Evolutionary conservation across 92 coral and sea anemone genomes (phyloP).

Genomic region (Blastomussa wellsi): DNA sequence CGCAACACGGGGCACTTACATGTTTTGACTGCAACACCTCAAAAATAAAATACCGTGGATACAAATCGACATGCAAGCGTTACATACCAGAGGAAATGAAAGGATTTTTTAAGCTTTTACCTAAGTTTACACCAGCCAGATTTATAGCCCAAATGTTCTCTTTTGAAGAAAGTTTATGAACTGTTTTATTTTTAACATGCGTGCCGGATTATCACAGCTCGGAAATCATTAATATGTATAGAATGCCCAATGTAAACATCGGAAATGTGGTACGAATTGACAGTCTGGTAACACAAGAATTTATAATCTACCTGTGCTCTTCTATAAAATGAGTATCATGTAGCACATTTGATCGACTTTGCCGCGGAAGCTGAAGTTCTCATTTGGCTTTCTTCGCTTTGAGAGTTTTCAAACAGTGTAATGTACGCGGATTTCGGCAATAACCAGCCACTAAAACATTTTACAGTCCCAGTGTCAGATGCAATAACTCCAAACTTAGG

Average conservation of each 20-base stretch:
- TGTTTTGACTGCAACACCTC: background rate
- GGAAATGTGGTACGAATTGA: background rate
- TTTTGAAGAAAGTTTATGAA: background rate
- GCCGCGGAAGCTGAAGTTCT: background rate
- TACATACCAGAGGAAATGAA: background rate
- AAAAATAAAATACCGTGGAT: background rate
- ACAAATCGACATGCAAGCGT: background rate
- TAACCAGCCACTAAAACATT: background rate
- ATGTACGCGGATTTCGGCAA: background rate
- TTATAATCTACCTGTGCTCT: background rate
- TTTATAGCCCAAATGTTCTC: background rate
- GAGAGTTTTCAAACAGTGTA: background rate
- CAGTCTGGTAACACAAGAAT: conserved; percentile 20
- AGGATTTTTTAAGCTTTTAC: no score
- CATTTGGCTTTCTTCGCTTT: background rate
- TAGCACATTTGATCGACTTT: background rate
- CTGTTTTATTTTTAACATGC: background rate
- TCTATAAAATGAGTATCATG: background rate
- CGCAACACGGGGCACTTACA: background rate
- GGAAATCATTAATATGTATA: background rate
- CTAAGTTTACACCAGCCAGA: background rate
- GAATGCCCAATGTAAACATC: background rate
- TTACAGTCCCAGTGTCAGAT: background rate
- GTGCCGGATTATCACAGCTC: background rate
- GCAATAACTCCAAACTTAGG: background rate